These are phyloP conservation scores for Alectura lathami DNA, from an alignment of 2,113 vertebrate genomes.

Conservation along the genomic window DNA sequence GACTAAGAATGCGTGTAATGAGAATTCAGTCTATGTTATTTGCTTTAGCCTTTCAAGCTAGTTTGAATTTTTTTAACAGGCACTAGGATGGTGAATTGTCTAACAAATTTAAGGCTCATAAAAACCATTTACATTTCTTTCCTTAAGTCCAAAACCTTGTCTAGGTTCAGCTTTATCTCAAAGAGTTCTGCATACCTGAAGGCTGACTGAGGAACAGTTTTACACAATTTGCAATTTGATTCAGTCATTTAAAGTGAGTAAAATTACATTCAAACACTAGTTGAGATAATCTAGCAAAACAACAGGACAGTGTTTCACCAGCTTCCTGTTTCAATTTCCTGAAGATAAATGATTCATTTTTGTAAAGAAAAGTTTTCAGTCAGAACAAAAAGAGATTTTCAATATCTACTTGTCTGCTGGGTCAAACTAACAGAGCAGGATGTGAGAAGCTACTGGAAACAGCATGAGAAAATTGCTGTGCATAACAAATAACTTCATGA, in stretches of 20 bases:
- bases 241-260: neutral
- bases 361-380: neutral
- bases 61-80: neutral
- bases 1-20: neutral
- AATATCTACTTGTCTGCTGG: neutral
- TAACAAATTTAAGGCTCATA: neutral
- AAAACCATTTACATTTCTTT: neutral
- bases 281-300: slow-evolving; percentile 18
- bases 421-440: neutral
- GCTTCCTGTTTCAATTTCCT: slow-evolving; percentile 32
- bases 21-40: neutral
- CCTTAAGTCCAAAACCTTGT: neutral
- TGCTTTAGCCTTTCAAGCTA: neutral
- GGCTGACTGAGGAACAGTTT: neutral
- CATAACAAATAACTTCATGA: neutral
- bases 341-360: slow-evolving; percentile 5
- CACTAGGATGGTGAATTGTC: neutral
- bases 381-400: slow-evolving; percentile 10
- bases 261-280: neutral
- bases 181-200: neutral
- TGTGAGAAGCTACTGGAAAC: neutral
- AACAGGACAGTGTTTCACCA: neutral
- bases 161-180: neutral
- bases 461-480: neutral
- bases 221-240: neutral